Percentiles rank a stretch among this genome's conserved stretches.
Conservation (phyloP, 2,113 vertebrate genomes). For the Perca flavescens region DNA sequence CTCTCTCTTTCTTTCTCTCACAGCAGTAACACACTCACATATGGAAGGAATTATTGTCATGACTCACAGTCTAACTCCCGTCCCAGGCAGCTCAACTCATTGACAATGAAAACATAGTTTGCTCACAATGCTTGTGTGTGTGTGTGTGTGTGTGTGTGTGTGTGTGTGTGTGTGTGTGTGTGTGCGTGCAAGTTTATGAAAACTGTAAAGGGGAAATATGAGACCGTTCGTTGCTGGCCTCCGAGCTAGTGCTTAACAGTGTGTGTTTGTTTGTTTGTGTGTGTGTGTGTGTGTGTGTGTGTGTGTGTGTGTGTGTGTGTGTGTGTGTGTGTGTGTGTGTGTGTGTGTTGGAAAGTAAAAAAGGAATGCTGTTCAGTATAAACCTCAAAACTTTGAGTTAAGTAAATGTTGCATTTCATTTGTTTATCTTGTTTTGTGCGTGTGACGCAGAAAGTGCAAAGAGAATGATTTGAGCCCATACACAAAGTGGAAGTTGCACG, state of each 20-base stretch:
- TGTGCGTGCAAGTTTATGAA: slow-evolving; percentile 9
- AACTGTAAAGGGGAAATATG: slow-evolving; percentile 43
- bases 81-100: slow-evolving; percentile 72
- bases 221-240: slow-evolving; percentile 39
- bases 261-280: slow-evolving; percentile 19
- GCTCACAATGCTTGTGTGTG: slow-evolving; percentile 47
- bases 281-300: background rate
- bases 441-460: slow-evolving; percentile 3
- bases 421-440: slow-evolving; percentile 6
- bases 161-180: no score
- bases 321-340: slow-evolving; percentile 6
- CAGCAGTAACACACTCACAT: slow-evolving; percentile 77
- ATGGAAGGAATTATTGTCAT: slow-evolving; percentile 85
- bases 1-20: slow-evolving; percentile 60
- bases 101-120: slow-evolving; percentile 81
- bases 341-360: slow-evolving; percentile 19
- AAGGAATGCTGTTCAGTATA: slow-evolving; percentile 27
- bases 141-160: slow-evolving; percentile 17
- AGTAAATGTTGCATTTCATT: background rate
- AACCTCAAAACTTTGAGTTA: slow-evolving; percentile 15
- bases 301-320: no score
- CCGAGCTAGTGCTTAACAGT: slow-evolving; percentile 31
- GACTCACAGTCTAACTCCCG: slow-evolving; percentile 80
- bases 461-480: background rate
- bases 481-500: slow-evolving; percentile 11